These are phyloP conservation scores for Helicoverpa zea DNA, from an alignment of 1,140 invertebrate species.

Conservation along the genomic window DNA sequence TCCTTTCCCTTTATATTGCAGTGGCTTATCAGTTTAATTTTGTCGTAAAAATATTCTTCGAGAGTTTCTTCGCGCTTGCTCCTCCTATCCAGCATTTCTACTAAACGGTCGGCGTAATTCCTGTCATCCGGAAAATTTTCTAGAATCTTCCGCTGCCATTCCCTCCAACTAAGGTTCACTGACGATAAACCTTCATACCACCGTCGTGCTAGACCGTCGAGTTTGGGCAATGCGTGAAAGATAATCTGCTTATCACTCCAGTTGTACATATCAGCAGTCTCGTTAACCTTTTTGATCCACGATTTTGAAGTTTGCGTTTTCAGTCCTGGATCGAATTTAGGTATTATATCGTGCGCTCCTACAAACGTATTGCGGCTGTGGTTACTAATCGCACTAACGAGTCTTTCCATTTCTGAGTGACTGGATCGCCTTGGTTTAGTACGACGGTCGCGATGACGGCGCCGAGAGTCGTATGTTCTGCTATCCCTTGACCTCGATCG, in stretches of 20 bases:
- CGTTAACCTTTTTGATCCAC: background rate
- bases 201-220: background rate
- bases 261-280: background rate
- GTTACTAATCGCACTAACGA: background rate
- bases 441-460: too few species aligned
- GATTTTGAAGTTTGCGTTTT: background rate
- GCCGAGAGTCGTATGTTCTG: too few species aligned
- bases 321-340: background rate
- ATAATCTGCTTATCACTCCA: background rate
- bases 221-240: background rate
- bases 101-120: background rate
- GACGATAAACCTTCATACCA: background rate
- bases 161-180: background rate
- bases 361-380: background rate
- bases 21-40: background rate
- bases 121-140: background rate
- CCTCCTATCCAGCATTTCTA: background rate
- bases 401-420: background rate
- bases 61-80: background rate
- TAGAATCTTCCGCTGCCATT: background rate
- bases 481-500: too few species aligned
- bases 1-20: background rate
- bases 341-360: background rate
- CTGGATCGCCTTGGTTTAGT: too few species aligned
- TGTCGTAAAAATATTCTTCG: background rate